Conservation (phyloP, 2,113 vertebrate species). For the Edolisoma coerulescens region DNA sequence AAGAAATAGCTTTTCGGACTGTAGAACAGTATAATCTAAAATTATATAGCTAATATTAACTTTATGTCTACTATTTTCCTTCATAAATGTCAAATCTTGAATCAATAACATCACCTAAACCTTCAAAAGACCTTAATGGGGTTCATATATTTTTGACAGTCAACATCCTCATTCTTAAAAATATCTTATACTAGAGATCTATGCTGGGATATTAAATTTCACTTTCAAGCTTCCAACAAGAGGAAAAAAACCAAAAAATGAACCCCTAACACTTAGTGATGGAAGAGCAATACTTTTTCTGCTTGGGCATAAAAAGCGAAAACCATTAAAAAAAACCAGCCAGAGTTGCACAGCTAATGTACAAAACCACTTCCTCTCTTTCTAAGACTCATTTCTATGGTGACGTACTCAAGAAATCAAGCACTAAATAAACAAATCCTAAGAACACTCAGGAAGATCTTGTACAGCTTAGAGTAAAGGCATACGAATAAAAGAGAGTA, state of each 20-base stretch:
- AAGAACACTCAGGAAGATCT: not conserved
- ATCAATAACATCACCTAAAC: not conserved
- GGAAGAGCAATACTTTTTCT: not conserved
- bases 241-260: accelerated
- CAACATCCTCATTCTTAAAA: not conserved
- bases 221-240: not conserved
- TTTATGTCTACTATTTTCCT: not conserved
- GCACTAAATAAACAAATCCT: not conserved
- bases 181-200: not conserved
- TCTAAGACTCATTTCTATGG: not conserved
- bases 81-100: not conserved
- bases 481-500: not conserved
- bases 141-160: not conserved
- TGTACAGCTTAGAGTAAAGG: not conserved
- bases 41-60: not conserved
- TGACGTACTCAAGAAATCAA: not conserved
- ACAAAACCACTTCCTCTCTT: constrained; percentile 31
- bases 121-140: not conserved
- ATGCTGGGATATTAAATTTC: not conserved
- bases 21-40: not conserved
- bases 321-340: not conserved
- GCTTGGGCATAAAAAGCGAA: not conserved
- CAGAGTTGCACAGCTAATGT: not conserved
- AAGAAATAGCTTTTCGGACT: not conserved
- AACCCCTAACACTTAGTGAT: not conserved